Conservation (phyloP, 2,113 vertebrate species). For the Hippolais icterina region DNA sequence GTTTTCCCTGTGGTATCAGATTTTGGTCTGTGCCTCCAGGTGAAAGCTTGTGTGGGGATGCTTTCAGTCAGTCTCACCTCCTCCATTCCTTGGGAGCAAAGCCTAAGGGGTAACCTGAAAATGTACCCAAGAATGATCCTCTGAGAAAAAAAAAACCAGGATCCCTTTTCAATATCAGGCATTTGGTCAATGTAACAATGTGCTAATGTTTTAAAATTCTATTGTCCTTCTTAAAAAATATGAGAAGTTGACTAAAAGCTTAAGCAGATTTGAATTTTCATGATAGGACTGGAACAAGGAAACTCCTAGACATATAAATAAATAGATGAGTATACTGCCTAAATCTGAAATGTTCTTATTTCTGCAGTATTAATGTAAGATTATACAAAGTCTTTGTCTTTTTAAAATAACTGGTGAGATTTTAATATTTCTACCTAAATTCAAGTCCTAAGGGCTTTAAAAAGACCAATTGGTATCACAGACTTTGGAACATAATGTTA, state of each 20-base stretch:
- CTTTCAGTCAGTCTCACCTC: neutral
- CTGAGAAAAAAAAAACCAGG: neutral
- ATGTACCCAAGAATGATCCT: neutral
- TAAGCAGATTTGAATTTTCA: neutral
- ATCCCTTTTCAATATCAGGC: neutral
- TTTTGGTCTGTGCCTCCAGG: neutral
- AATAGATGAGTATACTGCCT: neutral
- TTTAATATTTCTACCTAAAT: neutral
- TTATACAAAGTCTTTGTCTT: neutral
- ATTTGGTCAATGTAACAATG: neutral
- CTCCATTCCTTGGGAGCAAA: neutral
- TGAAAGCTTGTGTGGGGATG: accelerated
- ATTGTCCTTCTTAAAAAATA: neutral
- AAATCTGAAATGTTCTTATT: neutral
- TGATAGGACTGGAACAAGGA: neutral
- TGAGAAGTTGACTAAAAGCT: neutral
- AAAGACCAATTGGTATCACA: neutral
- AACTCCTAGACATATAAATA: neutral
- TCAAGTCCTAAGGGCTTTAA: neutral
- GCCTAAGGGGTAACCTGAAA: neutral
- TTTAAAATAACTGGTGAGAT: neutral
- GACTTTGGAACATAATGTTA: neutral
- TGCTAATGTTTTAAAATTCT: neutral
- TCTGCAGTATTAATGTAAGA: neutral
- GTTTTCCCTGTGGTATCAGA: neutral